A percentile compares a stretch with the other conserved stretches of the same genome.
phyloP scores from a whole-genome alignment of 2,113 vertebrate genomes.

The Passer montanus region DNA sequence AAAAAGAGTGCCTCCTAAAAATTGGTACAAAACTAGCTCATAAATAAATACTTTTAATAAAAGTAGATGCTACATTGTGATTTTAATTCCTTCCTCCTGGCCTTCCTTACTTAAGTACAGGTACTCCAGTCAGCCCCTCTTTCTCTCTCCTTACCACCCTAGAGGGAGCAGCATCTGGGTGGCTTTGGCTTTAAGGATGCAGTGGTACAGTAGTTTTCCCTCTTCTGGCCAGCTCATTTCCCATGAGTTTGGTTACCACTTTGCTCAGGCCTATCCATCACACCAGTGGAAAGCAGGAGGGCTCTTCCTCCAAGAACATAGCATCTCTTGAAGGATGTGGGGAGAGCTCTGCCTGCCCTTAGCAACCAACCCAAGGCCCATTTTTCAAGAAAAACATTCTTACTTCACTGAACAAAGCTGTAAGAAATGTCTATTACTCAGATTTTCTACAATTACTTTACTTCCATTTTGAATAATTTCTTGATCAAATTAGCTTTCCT shows the following conservation, averaged over 20 bases:
- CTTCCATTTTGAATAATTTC: neutral
- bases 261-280: neutral
- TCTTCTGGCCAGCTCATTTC: neutral
- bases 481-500: neutral
- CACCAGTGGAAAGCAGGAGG: neutral
- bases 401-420: neutral
- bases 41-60: neutral
- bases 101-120: neutral
- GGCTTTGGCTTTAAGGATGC: neutral
- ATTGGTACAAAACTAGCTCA: neutral
- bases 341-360: neutral
- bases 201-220: neutral
- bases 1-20: neutral
- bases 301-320: neutral
- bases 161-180: fast-evolving
- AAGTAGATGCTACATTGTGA: neutral
- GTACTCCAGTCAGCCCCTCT: neutral
- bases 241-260: neutral
- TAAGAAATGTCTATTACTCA: neutral
- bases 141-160: neutral
- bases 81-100: neutral
- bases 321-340: neutral
- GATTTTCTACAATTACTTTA: neutral
- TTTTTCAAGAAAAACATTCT: neutral
- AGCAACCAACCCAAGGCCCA: neutral